Evolutionary conservation across 2,888 invertebrate species (phyloP).

Genomic region (Ichneumon xanthorius): DNA sequence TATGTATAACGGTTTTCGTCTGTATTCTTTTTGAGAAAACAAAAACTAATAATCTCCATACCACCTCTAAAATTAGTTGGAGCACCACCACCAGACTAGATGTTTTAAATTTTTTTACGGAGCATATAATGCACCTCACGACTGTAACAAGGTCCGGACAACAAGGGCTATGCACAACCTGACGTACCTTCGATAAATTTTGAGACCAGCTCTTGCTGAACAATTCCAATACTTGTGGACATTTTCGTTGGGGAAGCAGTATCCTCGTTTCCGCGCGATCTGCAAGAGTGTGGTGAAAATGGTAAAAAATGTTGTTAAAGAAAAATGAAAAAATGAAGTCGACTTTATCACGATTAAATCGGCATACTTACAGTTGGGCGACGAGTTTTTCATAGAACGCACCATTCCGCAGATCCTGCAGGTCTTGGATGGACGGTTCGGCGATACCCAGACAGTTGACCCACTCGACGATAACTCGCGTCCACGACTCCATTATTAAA

Average conservation of each 20-base stretch:
- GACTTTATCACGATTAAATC: neutral
- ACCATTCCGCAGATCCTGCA: slow-evolving; percentile 75
- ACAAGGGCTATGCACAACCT: neutral
- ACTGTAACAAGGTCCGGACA: too few species aligned
- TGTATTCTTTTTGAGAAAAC: too few species aligned
- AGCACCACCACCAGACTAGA: too few species aligned
- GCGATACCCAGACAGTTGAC: slow-evolving; percentile 84
- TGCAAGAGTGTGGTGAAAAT: slow-evolving; percentile 10
- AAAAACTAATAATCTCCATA: too few species aligned
- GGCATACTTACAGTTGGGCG: slow-evolving; percentile 73
- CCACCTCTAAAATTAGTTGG: too few species aligned
- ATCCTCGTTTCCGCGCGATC: slow-evolving; percentile 37
- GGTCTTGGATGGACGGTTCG: slow-evolving; percentile 67
- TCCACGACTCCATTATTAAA: slow-evolving; percentile 74
- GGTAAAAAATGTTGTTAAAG: neutral
- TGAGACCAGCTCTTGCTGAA: slow-evolving; percentile 53
- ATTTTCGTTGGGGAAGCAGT: neutral
- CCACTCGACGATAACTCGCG: slow-evolving; percentile 76
- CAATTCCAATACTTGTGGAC: neutral
- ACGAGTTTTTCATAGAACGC: slow-evolving; percentile 76
- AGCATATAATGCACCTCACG: too few species aligned
- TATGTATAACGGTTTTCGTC: too few species aligned
- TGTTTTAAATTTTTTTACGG: too few species aligned
- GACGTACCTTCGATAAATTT: slow-evolving; percentile 67
- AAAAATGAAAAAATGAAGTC: neutral